phyloP scores from a whole-genome alignment of 2,113 vertebrate genomes.

The Taxidea taxus region DNA sequence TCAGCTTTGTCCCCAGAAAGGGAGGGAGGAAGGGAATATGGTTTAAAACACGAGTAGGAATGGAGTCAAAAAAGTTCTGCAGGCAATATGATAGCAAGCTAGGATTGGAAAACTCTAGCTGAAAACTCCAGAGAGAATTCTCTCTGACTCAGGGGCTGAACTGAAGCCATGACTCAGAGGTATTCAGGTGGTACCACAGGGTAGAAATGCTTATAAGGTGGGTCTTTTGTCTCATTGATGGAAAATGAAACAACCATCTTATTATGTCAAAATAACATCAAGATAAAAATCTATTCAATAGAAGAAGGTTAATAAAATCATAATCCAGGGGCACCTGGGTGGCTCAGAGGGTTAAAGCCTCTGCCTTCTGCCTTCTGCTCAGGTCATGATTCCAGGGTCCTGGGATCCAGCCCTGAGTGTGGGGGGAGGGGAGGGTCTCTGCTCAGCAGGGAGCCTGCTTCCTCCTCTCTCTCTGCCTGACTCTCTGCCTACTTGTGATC shows the following conservation, averaged over 20 bases:
- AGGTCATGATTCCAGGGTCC: no score
- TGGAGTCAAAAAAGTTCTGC: background rate
- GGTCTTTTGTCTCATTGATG: background rate
- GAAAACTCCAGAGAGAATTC: background rate
- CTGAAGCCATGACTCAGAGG: background rate
- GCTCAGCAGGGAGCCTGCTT: no score
- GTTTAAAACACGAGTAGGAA: background rate
- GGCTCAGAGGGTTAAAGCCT: no score
- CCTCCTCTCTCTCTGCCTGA: no score
- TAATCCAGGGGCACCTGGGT: background rate
- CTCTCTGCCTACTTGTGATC: no score
- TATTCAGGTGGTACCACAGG: background rate
- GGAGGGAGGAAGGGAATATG: background rate
- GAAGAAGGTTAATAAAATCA: conserved; percentile 35
- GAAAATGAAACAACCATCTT: conserved; percentile 19
- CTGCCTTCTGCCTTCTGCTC: no score
- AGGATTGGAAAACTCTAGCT: background rate
- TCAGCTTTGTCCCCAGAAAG: background rate
- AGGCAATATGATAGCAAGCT: background rate
- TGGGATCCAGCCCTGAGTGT: no score
- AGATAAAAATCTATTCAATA: background rate
- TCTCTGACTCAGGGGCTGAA: background rate
- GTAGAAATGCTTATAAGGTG: background rate
- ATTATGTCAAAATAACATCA: conserved; percentile 12
- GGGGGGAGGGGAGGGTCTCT: no score